Percentiles rank a stretch among this genome's conserved stretches.
Evolutionary conservation across 2,797 vertebrate genomes (phyloP).

Genomic region (Enteromius paludinosus): DNA sequence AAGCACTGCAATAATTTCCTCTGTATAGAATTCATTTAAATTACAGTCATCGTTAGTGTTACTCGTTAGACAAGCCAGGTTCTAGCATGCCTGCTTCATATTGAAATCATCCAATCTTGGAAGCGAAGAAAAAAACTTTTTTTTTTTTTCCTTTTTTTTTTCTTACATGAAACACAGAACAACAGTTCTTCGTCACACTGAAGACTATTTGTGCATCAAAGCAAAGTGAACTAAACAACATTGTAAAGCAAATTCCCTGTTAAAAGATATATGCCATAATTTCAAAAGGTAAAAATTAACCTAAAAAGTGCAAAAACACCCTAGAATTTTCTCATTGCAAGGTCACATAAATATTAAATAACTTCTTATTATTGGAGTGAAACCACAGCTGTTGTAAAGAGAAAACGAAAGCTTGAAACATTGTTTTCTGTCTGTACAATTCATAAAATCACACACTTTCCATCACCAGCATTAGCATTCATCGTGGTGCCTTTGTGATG

Average conservation of each 20-base stretch:
- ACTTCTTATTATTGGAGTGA: slow-evolving; percentile 80
- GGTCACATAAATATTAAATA: slow-evolving; percentile 91
- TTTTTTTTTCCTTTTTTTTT: slow-evolving; percentile 36
- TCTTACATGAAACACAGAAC: slow-evolving; percentile 85
- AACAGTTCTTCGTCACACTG: slow-evolving; percentile 83
- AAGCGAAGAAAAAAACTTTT: slow-evolving; percentile 76
- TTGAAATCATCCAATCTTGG: slow-evolving; percentile 75
- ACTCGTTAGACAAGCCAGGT: slow-evolving; percentile 67
- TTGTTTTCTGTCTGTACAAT: slow-evolving; percentile 80
- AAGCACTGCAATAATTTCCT: slow-evolving; percentile 72
- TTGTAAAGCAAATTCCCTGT: slow-evolving; percentile 85
- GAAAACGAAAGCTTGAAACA: slow-evolving; percentile 74
- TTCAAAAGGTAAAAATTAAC: slow-evolving; percentile 84
- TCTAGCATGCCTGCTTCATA: slow-evolving; percentile 67
- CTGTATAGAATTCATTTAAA: slow-evolving; percentile 77
- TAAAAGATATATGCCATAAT: slow-evolving; percentile 80
- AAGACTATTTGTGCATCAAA: slow-evolving; percentile 86
- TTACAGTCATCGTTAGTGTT: slow-evolving; percentile 85
- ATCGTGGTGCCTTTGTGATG: slow-evolving; percentile 65
- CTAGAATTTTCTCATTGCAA: slow-evolving; percentile 81
- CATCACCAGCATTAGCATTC: slow-evolving; percentile 58
- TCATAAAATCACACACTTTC: slow-evolving; percentile 75
- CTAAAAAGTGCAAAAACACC: slow-evolving; percentile 88
- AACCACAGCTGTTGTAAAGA: slow-evolving; percentile 81
- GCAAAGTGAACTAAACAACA: slow-evolving; percentile 83